Conservation (phyloP, 2,888 invertebrate species). For the Napeogenes sylphis region DNA sequence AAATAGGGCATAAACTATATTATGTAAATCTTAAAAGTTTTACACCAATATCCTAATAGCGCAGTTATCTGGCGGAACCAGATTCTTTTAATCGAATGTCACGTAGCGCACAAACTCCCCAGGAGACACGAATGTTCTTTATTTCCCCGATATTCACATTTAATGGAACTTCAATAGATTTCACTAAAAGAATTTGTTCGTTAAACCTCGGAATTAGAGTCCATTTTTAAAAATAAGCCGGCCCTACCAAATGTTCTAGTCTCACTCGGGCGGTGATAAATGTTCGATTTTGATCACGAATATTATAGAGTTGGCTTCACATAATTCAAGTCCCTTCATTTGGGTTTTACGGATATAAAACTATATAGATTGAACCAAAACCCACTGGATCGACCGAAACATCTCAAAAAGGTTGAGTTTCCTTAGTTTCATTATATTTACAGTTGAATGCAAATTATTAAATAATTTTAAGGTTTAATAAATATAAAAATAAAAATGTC, state of each 20-base stretch:
- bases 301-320: conserved; percentile 11
- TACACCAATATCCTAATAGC: background rate
- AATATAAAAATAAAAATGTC: background rate
- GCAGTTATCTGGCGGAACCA: conserved; percentile 1
- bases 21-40: too few relatives aligned
- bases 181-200: conserved; percentile 7
- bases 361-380: background rate
- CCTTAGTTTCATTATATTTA: too few relatives aligned
- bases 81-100: conserved; percentile 5
- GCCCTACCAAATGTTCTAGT: conserved; percentile 9
- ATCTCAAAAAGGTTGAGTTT: too few relatives aligned
- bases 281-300: conserved; percentile 13
- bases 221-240: conserved; percentile 1
- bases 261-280: conserved; percentile 17
- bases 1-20: too few relatives aligned
- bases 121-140: conserved; percentile 11
- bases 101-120: background rate
- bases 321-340: conserved; percentile 7
- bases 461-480: background rate
- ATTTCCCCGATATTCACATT: conserved; percentile 7
- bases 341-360: background rate
- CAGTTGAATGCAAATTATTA: too few relatives aligned
- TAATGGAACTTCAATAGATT: conserved; percentile 1
- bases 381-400: too few relatives aligned
- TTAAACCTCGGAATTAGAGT: conserved; percentile 10